Percentiles rank a stretch among this genome's conserved stretches.
Evolutionary conservation across 2,113 vertebrate genomes (phyloP).

Genomic region (Ciconia maguari): DNA sequence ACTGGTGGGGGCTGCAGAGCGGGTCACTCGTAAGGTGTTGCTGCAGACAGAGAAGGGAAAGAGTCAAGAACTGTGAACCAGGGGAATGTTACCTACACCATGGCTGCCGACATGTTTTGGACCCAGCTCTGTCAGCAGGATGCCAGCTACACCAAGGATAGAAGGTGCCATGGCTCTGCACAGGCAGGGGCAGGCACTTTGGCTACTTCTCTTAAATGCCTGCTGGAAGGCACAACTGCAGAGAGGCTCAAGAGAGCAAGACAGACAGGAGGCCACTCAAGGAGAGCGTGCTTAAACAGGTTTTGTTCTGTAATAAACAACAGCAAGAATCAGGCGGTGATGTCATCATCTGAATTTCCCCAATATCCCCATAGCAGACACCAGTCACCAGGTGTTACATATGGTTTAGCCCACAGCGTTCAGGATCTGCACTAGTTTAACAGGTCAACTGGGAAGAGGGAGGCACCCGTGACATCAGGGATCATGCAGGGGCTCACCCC

Average conservation of each 20-base stretch:
- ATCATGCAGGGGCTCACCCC: background rate
- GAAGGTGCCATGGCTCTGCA: background rate
- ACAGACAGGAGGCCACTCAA: background rate
- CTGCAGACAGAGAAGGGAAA: conserved; percentile 66
- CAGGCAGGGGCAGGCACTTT: background rate
- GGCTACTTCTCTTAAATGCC: background rate
- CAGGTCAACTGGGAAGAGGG: background rate
- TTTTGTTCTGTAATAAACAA: background rate
- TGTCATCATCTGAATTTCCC: background rate
- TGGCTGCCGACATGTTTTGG: accelerated
- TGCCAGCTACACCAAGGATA: background rate
- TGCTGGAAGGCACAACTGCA: background rate
- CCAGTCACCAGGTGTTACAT: background rate
- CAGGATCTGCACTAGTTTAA: background rate
- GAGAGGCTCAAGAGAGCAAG: background rate
- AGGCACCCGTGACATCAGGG: background rate
- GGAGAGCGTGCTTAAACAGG: background rate
- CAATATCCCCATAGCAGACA: background rate
- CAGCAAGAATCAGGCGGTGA: background rate
- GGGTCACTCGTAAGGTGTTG: conserved; percentile 90
- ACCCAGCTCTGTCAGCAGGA: background rate
- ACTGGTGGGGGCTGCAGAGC: conserved; percentile 88
- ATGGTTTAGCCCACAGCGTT: background rate
- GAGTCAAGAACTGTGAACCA: background rate
- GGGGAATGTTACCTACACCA: background rate